These are phyloP conservation scores for Archips xylosteana DNA, from an alignment of 2,888 invertebrate genomes.

Conservation along the genomic window DNA sequence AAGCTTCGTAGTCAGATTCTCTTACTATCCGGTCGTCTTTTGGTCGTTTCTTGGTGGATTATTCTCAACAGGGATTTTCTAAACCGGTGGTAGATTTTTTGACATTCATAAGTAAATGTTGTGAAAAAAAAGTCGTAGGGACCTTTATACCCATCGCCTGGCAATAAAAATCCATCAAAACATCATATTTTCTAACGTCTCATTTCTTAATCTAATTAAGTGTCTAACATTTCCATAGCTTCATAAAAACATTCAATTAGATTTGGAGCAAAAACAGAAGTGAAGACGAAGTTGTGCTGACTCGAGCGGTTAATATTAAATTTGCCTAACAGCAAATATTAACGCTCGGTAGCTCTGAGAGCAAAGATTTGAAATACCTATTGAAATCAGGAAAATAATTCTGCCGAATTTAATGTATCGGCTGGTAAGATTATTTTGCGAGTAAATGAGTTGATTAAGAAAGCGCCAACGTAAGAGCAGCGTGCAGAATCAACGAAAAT, in stretches of 20 bases:
- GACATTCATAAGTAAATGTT: no score
- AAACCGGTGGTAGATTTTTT: no score
- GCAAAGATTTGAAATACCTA: slow-evolving; percentile 6
- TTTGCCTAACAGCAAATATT: slow-evolving; percentile 20
- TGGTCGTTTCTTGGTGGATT: no score
- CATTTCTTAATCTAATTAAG: neutral
- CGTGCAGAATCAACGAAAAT: no score
- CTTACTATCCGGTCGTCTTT: no score
- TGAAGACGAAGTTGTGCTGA: slow-evolving; percentile 8
- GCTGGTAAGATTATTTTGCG: neutral
- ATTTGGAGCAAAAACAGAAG: neutral
- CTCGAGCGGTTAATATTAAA: slow-evolving; percentile 15
- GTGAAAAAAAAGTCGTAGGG: no score
- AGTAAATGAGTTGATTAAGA: neutral
- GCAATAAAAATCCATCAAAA: neutral
- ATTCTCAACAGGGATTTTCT: no score
- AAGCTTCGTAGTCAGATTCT: no score
- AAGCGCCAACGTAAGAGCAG: no score
- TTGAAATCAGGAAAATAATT: slow-evolving; percentile 2
- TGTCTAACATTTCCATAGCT: neutral
- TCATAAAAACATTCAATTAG: neutral
- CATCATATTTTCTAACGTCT: neutral
- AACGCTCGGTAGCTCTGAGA: neutral
- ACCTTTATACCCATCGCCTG: no score
- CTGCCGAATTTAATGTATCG: neutral